Base-by-base conservation (phyloP, 2,888 invertebrate species). In the Isoperla grammatica region DNA sequence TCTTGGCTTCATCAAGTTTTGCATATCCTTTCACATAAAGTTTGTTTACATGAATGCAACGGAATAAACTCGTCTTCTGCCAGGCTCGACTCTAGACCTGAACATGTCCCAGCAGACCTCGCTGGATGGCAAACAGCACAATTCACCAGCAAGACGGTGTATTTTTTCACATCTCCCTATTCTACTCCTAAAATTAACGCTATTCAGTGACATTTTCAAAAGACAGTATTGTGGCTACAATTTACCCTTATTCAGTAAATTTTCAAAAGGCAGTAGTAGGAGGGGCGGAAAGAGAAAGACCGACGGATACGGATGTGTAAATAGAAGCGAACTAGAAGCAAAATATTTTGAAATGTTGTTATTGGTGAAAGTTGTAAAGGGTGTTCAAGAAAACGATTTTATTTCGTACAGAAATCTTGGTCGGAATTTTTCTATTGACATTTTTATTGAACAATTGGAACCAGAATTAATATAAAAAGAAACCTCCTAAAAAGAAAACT, bases 141-240 rank as follows among this genome's bases (percentile, higher is more conserved):
- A 45, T 46, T 29, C 49, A 58, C 42, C 55, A 17, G 54, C 57
- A 39, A 19, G 55, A 55, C 37, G n/a, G 23, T 50, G 20, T 60
- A 35, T 42, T 60, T 57, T 42, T 57, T 35, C 43, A 57, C 61
- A 64, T 65, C 63, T 63, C 63, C 63, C 63, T 64, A 63, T 64
- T 63, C 61, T 64, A 50, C 61, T 62, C 45, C 55, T 60, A 59
- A 65, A 65, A 65, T 65, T 65, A 65, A 65, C 65, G 65, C 65
- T 65, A 65, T 65, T 65, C 65, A 65, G 63, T 62, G 63, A 64
- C 61, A 64, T 62, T 64, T 65, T 65, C 56, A 65, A 65, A 65
- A 64, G 65, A 65, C 65, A 65, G 61, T 65, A 65, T 65, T 65
- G 65, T 65, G 65, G 64, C 64, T 63, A 65, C 65, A 65, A 65